Evolutionary conservation across 2,888 invertebrate species (phyloP).

Genomic region (Cylloceria caligata): DNA sequence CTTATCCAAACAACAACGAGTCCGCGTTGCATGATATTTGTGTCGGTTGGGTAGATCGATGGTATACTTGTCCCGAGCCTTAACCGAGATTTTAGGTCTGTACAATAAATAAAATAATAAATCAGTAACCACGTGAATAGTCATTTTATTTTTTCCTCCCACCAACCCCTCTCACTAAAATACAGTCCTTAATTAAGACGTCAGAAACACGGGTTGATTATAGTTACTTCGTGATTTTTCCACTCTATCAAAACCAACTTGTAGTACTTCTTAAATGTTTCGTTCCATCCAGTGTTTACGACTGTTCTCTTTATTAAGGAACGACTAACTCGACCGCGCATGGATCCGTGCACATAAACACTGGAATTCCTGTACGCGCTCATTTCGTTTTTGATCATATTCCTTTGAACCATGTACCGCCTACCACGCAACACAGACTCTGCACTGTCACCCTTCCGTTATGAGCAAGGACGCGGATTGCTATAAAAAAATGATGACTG

Average conservation of each 20-base stretch:
- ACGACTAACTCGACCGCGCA: neutral
- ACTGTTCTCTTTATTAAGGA: slow-evolving; percentile 4
- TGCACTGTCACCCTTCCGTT: slow-evolving; percentile 26
- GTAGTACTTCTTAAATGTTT: slow-evolving; percentile 23
- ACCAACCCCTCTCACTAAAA: neutral
- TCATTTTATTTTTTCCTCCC: too few species aligned
- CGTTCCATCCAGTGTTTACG: slow-evolving; percentile 20
- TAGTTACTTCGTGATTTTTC: neutral
- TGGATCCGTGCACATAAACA: neutral
- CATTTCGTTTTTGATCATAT: slow-evolving; percentile 1
- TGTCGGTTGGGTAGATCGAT: too few species aligned
- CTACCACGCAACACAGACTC: slow-evolving; percentile 24
- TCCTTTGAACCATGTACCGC: neutral
- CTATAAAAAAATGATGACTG: slow-evolving; percentile 49
- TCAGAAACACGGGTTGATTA: neutral
- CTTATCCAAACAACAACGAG: too few species aligned
- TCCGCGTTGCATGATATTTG: too few species aligned
- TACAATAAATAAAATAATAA: too few species aligned
- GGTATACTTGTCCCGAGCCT: too few species aligned
- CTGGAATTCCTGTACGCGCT: neutral
- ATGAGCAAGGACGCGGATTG: slow-evolving; percentile 21
- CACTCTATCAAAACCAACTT: slow-evolving; percentile 9
- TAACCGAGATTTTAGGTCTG: too few species aligned
- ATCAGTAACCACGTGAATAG: too few species aligned
- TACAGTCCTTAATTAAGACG: slow-evolving; percentile 9